A percentile compares a stretch with the other conserved stretches of the same genome.
These are phyloP conservation scores for Drosophila athabasca DNA, from an alignment of 1,140 invertebrate species.

Conservation along the genomic window DNA sequence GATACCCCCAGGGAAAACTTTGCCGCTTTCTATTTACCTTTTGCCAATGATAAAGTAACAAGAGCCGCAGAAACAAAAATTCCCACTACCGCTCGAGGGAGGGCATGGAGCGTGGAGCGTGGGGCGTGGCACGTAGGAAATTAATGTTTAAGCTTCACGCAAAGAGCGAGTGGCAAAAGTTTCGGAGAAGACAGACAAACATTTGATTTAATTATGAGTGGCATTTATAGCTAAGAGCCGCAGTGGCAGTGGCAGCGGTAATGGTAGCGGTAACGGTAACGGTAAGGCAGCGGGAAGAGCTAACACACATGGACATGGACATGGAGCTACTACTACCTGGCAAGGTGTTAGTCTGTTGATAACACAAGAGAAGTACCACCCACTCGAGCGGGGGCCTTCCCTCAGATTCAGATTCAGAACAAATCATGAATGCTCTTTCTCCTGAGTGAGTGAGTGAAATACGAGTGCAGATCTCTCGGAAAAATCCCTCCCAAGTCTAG, in stretches of 20 bases:
- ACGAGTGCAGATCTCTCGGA: too few species aligned
- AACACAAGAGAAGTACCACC: conserved; percentile 64
- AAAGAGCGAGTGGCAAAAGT: conserved; percentile 54
- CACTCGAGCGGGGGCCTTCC: background rate
- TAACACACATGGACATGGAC: conserved; percentile 13
- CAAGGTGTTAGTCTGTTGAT: conserved; percentile 84
- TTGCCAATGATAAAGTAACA: conserved; percentile 62
- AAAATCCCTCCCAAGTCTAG: background rate
- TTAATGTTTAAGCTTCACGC: conserved; percentile 79
- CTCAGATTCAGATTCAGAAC: background rate
- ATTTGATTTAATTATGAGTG: conserved; percentile 84
- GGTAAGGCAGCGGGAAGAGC: too few species aligned
- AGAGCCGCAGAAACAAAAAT: conserved; percentile 10
- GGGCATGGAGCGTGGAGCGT: background rate
- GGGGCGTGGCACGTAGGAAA: conserved; percentile 52
- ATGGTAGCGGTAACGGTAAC: too few species aligned
- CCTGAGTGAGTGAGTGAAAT: too few species aligned
- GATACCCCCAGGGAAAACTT: conserved; percentile 49
- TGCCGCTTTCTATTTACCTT: conserved; percentile 71
- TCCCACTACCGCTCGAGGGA: conserved; percentile 12
- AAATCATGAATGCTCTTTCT: conserved; percentile 38
- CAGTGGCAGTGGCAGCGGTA: conserved; percentile 2
- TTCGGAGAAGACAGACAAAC: conserved; percentile 71
- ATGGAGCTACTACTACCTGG: conserved; percentile 2
- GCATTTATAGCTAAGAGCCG: conserved; percentile 79